Evolutionary conservation across 1,140 invertebrate species (phyloP).

Genomic region (Orius insidiosus): DNA sequence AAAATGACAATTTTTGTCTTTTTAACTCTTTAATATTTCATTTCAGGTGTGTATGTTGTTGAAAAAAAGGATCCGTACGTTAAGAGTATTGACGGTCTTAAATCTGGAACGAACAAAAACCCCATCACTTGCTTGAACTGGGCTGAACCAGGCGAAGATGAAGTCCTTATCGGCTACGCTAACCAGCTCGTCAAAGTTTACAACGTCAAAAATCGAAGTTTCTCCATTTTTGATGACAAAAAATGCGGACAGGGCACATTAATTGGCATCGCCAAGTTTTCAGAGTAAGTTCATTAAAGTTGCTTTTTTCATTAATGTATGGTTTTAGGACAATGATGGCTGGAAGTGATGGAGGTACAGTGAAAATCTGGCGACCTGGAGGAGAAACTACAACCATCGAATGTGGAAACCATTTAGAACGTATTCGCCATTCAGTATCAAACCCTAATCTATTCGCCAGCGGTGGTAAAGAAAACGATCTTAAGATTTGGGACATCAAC

Average conservation of each 20-base stretch:
- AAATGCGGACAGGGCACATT: constrained; percentile 27
- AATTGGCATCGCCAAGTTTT: background rate
- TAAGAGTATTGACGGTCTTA: constrained; percentile 36
- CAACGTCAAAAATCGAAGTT: constrained; percentile 27
- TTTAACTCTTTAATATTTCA: background rate
- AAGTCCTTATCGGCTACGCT: constrained; percentile 43
- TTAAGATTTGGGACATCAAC: constrained; percentile 55
- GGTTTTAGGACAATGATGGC: constrained; percentile 31
- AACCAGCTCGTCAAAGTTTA: constrained; percentile 35
- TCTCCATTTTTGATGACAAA: constrained; percentile 22
- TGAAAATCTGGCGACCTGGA: constrained; percentile 32
- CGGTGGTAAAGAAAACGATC: constrained; percentile 53
- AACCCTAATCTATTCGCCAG: constrained; percentile 36
- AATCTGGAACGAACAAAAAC: constrained; percentile 28
- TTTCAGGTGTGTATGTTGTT: constrained; percentile 24
- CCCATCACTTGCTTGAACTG: constrained; percentile 51
- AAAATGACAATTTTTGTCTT: background rate
- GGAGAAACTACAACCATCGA: constrained; percentile 23
- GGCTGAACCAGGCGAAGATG: constrained; percentile 41
- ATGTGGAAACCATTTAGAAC: constrained; percentile 28
- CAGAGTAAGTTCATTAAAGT: background rate
- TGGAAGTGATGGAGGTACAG: constrained; percentile 35
- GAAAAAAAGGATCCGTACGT: constrained; percentile 23
- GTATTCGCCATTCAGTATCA: constrained; percentile 28
- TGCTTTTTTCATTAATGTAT: constrained; percentile 13